Percentiles rank a stretch among this genome's conserved stretches.
Conservation (phyloP, 2,888 invertebrate genomes). For the Tortrix viridana region DNA sequence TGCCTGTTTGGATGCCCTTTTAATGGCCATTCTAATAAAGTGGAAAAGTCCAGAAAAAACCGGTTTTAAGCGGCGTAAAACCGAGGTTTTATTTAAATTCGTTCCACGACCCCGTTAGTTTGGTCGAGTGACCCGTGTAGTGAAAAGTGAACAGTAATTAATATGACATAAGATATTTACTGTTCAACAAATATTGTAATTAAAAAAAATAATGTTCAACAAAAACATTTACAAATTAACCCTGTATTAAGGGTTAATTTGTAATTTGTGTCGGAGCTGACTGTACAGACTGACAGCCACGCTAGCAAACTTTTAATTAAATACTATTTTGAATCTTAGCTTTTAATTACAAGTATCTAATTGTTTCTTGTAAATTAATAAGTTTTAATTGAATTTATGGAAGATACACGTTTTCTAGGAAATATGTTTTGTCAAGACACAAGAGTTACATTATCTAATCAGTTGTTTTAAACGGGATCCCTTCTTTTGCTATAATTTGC, state of each 20-base stretch:
- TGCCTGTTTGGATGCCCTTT: conserved; percentile 17
- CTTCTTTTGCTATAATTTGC: too few species aligned
- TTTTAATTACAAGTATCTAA: conserved; percentile 3
- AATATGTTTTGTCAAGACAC: too few species aligned
- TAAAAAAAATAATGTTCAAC: background rate
- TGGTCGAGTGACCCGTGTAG: too few species aligned
- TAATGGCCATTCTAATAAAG: conserved; percentile 1
- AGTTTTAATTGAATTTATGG: background rate
- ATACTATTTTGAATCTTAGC: conserved; percentile 5
- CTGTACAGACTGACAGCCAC: conserved; percentile 7
- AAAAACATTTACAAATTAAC: background rate
- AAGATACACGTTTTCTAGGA: background rate
- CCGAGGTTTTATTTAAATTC: too few species aligned
- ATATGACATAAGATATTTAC: background rate
- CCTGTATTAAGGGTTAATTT: background rate
- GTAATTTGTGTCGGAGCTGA: background rate
- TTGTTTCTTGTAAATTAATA: conserved; percentile 1
- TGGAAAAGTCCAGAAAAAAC: background rate
- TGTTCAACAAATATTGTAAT: too few species aligned
- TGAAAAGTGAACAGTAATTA: too few species aligned
- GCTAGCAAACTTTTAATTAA: background rate
- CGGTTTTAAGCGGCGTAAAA: background rate
- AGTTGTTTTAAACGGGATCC: too few species aligned
- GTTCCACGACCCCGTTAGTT: too few species aligned
- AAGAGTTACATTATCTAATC: too few species aligned